These are phyloP conservation scores for Acanthochromis polyacanthus DNA, from an alignment of 2,113 vertebrate genomes.

Conservation along the genomic window DNA sequence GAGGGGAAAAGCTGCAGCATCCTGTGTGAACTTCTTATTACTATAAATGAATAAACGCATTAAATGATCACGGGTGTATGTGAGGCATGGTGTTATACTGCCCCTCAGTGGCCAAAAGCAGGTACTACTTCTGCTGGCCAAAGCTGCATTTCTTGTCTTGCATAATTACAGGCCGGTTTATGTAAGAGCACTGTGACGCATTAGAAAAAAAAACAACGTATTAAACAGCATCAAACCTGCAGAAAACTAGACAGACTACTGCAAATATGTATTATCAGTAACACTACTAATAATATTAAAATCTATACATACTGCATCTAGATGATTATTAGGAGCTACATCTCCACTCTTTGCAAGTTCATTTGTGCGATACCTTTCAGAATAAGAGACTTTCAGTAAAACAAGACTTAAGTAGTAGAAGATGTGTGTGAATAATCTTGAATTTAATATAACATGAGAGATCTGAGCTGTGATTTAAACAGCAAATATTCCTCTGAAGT, in stretches of 20 bases:
- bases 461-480: neutral
- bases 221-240: neutral
- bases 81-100: slow-evolving; percentile 31
- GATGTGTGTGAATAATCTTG: neutral
- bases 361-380: too few species aligned
- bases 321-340: too few species aligned
- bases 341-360: too few species aligned
- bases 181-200: slow-evolving; percentile 67
- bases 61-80: neutral
- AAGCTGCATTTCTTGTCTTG: slow-evolving; percentile 34
- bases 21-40: neutral
- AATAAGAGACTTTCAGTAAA: too few species aligned
- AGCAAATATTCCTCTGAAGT: neutral
- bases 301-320: too few species aligned
- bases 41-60: neutral
- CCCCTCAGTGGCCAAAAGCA: slow-evolving; percentile 1
- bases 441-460: neutral
- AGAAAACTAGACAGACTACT: neutral
- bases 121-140: neutral
- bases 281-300: too few species aligned
- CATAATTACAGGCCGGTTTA: slow-evolving; percentile 68
- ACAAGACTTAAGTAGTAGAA: neutral
- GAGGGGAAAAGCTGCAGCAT: neutral
- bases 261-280: too few species aligned
- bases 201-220: neutral